Evolutionary conservation across 2,888 invertebrate genomes (phyloP).

Genomic region (Noctua fimbriata): DNA sequence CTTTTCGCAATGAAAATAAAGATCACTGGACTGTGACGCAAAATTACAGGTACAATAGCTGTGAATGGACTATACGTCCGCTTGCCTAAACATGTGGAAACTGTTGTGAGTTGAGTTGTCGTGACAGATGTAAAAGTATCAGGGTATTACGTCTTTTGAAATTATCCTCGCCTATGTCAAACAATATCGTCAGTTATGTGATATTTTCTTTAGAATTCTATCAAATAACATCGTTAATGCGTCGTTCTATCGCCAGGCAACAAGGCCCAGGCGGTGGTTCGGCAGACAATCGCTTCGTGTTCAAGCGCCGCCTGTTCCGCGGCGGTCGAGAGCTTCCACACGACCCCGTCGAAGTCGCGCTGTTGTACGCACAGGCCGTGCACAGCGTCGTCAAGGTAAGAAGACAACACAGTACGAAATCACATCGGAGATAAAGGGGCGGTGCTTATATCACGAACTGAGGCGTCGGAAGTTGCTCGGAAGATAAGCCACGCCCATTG

Average conservation of each 20-base stretch:
- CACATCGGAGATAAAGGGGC: background rate
- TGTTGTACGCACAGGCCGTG: conserved; percentile 98
- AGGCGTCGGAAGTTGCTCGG: background rate
- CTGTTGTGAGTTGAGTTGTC: too few species aligned
- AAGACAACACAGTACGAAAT: background rate
- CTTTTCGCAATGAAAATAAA: background rate
- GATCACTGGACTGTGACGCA: background rate
- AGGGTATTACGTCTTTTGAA: background rate
- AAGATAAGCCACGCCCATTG: background rate
- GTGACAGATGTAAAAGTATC: background rate
- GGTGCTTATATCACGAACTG: background rate
- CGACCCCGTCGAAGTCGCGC: conserved; percentile 98
- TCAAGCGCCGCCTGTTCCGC: conserved; percentile 97
- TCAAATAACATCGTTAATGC: background rate
- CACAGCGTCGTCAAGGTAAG: conserved; percentile 97
- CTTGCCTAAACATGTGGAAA: background rate
- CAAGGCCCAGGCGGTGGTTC: conserved; percentile 93
- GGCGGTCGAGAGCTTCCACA: conserved; percentile 97
- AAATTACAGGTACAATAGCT: background rate
- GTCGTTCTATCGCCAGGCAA: conserved; percentile 74
- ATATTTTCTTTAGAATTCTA: background rate
- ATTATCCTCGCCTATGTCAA: background rate
- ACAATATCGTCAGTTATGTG: background rate
- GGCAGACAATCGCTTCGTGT: conserved; percentile 97
- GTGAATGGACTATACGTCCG: background rate